These are phyloP conservation scores for Leptosomus discolor DNA, from an alignment of 2,113 vertebrate genomes.

Conservation along the genomic window DNA sequence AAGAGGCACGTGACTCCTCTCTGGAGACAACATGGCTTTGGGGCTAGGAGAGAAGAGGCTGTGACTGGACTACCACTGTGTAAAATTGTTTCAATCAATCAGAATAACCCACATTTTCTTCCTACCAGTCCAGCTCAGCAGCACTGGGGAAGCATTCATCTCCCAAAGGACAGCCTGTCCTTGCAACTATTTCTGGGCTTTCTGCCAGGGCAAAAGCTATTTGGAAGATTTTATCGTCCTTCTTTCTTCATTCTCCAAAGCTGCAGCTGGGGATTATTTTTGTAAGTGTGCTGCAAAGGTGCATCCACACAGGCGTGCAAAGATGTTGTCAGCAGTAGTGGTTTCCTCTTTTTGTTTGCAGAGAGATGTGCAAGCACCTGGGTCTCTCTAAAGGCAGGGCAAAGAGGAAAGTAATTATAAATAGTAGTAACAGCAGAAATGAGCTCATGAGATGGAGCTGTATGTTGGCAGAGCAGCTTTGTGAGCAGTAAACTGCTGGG, in stretches of 20 bases:
- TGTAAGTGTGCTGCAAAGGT: neutral
- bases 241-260: neutral
- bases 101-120: neutral
- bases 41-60: neutral
- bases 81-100: neutral
- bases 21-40: neutral
- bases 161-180: conserved; percentile 28
- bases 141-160: neutral
- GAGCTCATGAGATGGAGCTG: rapidly evolving
- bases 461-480: neutral
- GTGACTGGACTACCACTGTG: neutral
- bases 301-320: neutral
- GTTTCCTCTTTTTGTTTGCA: neutral
- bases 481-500: rapidly evolving
- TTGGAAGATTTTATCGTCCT: neutral
- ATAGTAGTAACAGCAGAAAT: neutral
- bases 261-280: conserved; percentile 20
- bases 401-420: neutral
- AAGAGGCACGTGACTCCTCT: neutral
- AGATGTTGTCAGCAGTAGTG: neutral
- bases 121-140: neutral
- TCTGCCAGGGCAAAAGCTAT: conserved; percentile 28
- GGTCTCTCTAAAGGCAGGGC: neutral
- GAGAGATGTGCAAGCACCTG: neutral
- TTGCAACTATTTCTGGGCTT: conserved; percentile 42